A percentile compares a stretch with the other conserved stretches of the same genome.
These are phyloP conservation scores for Eupithecia dodoneata DNA, from an alignment of 2,888 invertebrate genomes.

Conservation along the genomic window DNA sequence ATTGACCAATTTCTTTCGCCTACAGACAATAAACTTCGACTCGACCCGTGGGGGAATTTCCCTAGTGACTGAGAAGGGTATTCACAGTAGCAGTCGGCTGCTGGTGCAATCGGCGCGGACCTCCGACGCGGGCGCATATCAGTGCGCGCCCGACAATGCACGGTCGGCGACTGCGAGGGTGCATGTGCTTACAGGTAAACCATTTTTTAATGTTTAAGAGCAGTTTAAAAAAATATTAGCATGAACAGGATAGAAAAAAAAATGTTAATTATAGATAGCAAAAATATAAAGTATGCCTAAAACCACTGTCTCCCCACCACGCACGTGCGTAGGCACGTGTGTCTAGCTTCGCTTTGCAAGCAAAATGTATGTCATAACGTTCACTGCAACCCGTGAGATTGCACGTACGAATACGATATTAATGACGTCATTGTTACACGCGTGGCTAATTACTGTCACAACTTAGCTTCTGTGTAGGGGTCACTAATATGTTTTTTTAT, in stretches of 20 bases:
- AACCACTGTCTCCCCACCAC: too few relatives aligned
- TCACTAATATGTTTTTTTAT: too few relatives aligned
- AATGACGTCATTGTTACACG: too few relatives aligned
- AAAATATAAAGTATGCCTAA: too few relatives aligned
- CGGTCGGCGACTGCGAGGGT: slow-evolving; percentile 91
- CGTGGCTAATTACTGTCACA: too few relatives aligned
- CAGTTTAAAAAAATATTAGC: neutral
- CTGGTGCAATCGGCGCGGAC: slow-evolving; percentile 92
- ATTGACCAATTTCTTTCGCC: neutral
- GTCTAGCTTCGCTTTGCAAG: too few relatives aligned
- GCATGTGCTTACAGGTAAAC: slow-evolving; percentile 92
- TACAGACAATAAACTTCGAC: slow-evolving; percentile 94
- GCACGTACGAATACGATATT: too few relatives aligned
- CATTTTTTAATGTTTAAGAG: neutral
- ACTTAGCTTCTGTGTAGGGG: too few relatives aligned
- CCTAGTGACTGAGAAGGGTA: slow-evolving; percentile 93
- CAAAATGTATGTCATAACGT: too few relatives aligned
- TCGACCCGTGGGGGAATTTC: slow-evolving; percentile 95
- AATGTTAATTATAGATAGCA: too few relatives aligned
- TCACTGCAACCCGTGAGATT: too few relatives aligned
- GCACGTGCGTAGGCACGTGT: too few relatives aligned
- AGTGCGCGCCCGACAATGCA: slow-evolving; percentile 93
- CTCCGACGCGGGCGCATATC: slow-evolving; percentile 92
- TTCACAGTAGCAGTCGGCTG: slow-evolving; percentile 91
- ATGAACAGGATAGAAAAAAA: neutral